Evolutionary conservation across 1,140 invertebrate genomes (phyloP), one percentile per base, ranked within the genome.

Genomic region (Meteorus sp.): DNA sequence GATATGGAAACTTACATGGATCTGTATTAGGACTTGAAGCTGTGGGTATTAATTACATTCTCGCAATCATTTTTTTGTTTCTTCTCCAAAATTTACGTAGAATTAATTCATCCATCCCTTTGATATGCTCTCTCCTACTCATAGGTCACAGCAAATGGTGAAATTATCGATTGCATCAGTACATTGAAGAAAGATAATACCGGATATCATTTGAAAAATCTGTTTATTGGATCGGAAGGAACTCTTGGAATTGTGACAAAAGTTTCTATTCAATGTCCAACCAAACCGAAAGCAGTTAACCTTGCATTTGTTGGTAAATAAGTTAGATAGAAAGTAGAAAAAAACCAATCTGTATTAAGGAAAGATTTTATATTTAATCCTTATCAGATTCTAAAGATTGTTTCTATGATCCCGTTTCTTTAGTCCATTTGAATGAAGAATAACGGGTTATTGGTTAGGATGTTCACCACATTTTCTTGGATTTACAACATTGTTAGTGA

Each of bases 201-300:
- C 0, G 96, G 95, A 0, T 97, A 97, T 76, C 93, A 98, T 73
- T 78, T 98, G 56, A 97, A 98, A 72, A 95, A 99, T 74, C 75
- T 99, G 44, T 98, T 99, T 72, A 95, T 99, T 67, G 97, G 97
- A 8, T 94, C 94, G 0, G 97, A 99, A 83, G 97, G 97, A 44
- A 97, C 96, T 0, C 78, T 99, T 33, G 97, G 97, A 6, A 76
- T 99, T 11, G 87, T 99, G 2, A 99, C 97, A 0, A 94, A 94
- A 83, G 89, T 95, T 17, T 87, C 91, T 0, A 88, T 99, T 59
- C 86, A 94, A 53, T 98, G 95, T 81, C 92, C 94, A 5, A 82
- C 88, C 1, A 83, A 87, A 74, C 91, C 95, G 0, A 86, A 86
- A 65, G 83, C 91, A 15, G 82, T 91, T 1, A 92, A 90, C 70